phyloP scores from a whole-genome alignment of 2,888 invertebrate genomes.

The Cantharis rustica region DNA sequence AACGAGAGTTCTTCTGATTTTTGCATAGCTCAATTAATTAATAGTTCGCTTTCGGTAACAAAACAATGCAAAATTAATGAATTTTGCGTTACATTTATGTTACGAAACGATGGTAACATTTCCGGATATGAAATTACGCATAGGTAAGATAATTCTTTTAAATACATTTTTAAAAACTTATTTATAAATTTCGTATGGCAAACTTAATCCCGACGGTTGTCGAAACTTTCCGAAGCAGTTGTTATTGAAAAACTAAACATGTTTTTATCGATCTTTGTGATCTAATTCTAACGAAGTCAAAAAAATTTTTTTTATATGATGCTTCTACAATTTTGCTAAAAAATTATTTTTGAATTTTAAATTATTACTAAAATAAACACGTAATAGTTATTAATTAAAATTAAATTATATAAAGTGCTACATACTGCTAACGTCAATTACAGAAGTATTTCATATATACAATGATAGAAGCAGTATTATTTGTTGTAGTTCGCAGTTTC shows the following conservation, averaged over 20 bases:
- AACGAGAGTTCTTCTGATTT: constrained; percentile 32
- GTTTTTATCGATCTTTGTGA: neutral
- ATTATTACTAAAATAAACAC: neutral
- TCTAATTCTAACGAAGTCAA: neutral
- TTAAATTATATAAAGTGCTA: neutral
- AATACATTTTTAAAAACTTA: neutral
- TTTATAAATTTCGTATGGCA: neutral
- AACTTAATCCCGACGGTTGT: neutral
- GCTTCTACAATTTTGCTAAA: neutral
- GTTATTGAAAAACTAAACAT: neutral
- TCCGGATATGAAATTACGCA: constrained; percentile 54
- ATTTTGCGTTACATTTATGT: constrained; percentile 33
- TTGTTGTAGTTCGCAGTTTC: neutral
- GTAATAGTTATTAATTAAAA: neutral
- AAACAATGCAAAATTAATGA: constrained; percentile 34
- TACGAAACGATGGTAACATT: constrained; percentile 35
- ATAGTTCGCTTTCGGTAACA: constrained; percentile 1
- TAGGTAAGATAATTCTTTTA: constrained; percentile 35
- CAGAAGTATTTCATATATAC: neutral
- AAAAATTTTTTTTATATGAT: neutral
- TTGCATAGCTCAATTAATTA: constrained; percentile 32
- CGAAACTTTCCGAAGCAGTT: neutral
- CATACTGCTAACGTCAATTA: neutral
- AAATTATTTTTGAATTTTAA: neutral
- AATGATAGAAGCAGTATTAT: neutral